phyloP scores from a whole-genome alignment of 30 jellyfish, hydroid and myxozoan species.

The Aurelia coerulea region DNA sequence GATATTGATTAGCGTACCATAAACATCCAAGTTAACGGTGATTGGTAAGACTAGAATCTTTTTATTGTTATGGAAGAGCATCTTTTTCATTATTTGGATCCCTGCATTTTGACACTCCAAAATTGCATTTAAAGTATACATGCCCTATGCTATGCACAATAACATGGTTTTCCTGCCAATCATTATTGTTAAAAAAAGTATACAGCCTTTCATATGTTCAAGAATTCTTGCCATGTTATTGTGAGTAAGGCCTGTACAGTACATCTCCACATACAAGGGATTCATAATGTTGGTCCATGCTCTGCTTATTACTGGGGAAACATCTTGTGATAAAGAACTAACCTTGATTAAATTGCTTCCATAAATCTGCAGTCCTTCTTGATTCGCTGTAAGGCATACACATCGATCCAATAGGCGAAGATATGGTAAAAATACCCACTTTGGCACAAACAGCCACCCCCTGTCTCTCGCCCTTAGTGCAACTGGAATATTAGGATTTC shows the following conservation, averaged over 20 bases:
- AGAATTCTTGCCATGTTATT: too few relatives aligned
- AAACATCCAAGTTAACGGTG: background rate
- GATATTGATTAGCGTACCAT: background rate
- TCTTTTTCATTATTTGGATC: too few relatives aligned
- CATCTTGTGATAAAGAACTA: background rate
- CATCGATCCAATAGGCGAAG: conserved; percentile 41
- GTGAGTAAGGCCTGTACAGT: too few relatives aligned
- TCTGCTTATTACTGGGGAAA: conserved; percentile 8
- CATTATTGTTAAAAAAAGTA: too few relatives aligned
- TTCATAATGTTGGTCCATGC: background rate
- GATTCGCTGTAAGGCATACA: conserved; percentile 42
- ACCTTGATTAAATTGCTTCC: conserved; percentile 54
- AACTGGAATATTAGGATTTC: conserved; percentile 39
- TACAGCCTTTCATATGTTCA: too few relatives aligned
- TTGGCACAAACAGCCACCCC: conserved; percentile 53
- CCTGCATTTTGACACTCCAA: too few relatives aligned
- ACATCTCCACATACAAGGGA: too few relatives aligned
- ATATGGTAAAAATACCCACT: conserved; percentile 50
- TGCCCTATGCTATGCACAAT: too few relatives aligned
- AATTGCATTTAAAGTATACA: too few relatives aligned
- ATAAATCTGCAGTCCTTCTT: conserved; percentile 49
- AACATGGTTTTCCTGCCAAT: too few relatives aligned
- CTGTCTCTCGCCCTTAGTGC: conserved; percentile 39
- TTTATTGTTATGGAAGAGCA: too few relatives aligned
- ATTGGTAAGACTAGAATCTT: too few relatives aligned